Evolutionary conservation across 2,113 vertebrate genomes (phyloP), one percentile per base, ranked within the genome.

Genomic region (Madoqua kirkii): DNA sequence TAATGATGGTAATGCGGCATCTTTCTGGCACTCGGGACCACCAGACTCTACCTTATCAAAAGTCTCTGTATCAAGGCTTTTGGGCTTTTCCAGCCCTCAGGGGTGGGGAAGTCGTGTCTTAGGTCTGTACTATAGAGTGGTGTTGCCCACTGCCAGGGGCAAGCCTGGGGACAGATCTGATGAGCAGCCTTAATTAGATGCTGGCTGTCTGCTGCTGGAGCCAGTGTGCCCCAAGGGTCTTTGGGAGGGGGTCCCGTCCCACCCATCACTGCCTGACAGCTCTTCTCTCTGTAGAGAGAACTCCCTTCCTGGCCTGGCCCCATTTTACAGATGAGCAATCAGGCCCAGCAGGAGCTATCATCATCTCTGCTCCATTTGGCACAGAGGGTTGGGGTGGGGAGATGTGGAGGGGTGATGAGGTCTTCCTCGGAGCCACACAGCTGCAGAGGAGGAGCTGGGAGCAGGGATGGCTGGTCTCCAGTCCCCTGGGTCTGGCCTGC

Each of bases 381-480:
- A 8, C 21, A 31, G 82, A 16, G 40, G 81, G 21, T 83, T 83
- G 52, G 27, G 4, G 14, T 2, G 12, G 16, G 5, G 45, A 62
- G 55, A 54, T 54, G 2, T 3, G 48, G 15, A 50, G 59, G 6
- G 55, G 12, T 7, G 0, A 1, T 2, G 27, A 89, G 94, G 7
- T 87, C 40, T 36, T 36, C 40, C n/a, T 36, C 17, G 1, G 54
- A 54, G 29, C 31, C 27, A 59, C 36, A 7, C 1, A n/a, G 19
- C 27, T 25, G 9, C 52, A 59, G 12, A 54, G 13, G 6, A 71
- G 19, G n/a, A 71, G 67, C 67, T 71, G 67, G n/a, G 67, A 23
- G 33, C 0, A 0, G 8, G 55, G 31, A 33, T 11, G 52, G 21
- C 40, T 15, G 36, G 13, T 12, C 29, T n/a, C 21, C 5, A 2